Percentiles rank a stretch among this genome's conserved stretches.
Conservation (phyloP, 35 echinoderm and acorn worm species). For the Acanthaster planci region DNA sequence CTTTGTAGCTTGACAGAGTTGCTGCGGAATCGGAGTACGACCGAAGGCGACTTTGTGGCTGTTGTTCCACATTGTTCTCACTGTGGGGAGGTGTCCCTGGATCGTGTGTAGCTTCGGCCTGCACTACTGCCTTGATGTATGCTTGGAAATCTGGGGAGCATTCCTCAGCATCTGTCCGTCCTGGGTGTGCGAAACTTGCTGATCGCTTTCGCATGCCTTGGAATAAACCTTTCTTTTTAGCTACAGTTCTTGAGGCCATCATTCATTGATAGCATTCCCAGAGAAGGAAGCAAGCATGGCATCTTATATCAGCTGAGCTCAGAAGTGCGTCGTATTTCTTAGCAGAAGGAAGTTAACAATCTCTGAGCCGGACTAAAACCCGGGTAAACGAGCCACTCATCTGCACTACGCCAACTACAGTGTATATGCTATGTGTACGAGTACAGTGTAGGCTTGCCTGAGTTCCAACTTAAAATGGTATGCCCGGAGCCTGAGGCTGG, state of each 20-base stretch:
- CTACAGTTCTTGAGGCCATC: neutral
- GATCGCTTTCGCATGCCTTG: slow-evolving; percentile 18
- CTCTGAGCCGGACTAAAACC: too few species aligned
- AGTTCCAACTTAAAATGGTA: too few species aligned
- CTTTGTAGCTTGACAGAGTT: neutral
- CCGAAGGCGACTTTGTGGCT: neutral
- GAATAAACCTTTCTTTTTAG: slow-evolving; percentile 16
- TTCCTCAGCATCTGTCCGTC: neutral
- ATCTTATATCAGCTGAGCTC: too few species aligned
- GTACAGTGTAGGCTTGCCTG: too few species aligned
- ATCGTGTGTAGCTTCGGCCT: neutral
- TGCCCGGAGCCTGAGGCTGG: too few species aligned
- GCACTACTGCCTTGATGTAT: neutral
- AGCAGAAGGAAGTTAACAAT: too few species aligned
- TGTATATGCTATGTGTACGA: too few species aligned
- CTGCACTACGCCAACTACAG: too few species aligned
- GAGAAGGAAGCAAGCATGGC: too few species aligned
- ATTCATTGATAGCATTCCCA: neutral
- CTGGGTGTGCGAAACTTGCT: neutral
- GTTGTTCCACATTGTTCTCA: neutral
- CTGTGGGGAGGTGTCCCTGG: neutral
- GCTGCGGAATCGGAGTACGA: neutral
- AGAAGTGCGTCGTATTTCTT: too few species aligned
- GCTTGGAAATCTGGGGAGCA: neutral
- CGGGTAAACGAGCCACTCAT: too few species aligned